phyloP scores from a whole-genome alignment of 2,113 vertebrate genomes.

The Dipodomys ordii region DNA sequence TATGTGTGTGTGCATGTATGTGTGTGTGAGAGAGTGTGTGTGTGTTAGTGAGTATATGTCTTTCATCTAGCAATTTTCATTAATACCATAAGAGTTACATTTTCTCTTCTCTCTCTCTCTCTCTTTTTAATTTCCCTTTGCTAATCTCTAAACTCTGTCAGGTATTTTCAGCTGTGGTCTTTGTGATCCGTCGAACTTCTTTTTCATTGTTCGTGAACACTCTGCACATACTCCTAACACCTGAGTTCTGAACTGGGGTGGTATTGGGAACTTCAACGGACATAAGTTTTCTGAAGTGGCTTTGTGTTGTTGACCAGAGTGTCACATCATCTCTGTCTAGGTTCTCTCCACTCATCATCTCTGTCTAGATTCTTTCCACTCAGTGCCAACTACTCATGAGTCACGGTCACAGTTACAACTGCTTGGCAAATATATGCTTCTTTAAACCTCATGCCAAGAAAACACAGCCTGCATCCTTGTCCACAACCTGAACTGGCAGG shows the following conservation, averaged over 20 bases:
- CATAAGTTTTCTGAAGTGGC: background rate
- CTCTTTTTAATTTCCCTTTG: background rate
- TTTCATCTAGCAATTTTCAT: no score
- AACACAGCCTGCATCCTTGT: background rate
- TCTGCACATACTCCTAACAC: background rate
- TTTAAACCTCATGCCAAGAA: accelerated
- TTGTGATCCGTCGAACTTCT: background rate
- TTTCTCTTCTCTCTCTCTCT: background rate
- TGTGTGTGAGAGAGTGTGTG: background rate
- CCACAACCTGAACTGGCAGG: background rate
- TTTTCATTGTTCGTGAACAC: background rate
- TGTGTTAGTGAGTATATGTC: no score
- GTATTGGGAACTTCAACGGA: background rate
- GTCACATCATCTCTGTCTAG: accelerated
- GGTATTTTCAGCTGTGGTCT: background rate
- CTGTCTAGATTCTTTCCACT: background rate
- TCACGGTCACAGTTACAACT: accelerated
- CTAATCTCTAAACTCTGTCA: background rate
- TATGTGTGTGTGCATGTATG: no score
- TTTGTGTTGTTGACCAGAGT: background rate
- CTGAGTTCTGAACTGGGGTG: background rate
- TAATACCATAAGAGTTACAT: background rate
- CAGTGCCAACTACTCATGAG: background rate
- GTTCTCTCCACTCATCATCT: background rate
- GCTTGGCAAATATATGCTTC: no score